Evolutionary conservation across 1,140 invertebrate genomes (phyloP).

Genomic region (Drosophila repleta): DNA sequence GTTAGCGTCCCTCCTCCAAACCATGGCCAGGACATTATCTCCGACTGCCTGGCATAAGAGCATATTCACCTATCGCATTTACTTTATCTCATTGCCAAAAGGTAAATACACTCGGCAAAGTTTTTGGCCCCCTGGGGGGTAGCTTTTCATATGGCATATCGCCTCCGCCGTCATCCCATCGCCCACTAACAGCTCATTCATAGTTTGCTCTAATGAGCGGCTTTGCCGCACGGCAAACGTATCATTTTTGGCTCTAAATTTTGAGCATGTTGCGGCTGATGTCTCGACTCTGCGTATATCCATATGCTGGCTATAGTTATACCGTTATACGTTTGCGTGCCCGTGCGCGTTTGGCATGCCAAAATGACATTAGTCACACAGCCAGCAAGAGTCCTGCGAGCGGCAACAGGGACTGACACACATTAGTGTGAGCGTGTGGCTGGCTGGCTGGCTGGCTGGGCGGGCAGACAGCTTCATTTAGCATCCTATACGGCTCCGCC

Average conservation of each 20-base stretch:
- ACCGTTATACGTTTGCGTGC: constrained; percentile 55
- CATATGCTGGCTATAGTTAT: constrained; percentile 27
- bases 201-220: constrained; percentile 73
- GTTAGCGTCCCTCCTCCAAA: too few species aligned
- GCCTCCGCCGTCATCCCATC: background rate
- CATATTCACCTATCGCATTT: constrained; percentile 55
- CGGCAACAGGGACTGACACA: background rate
- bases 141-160: constrained; percentile 49
- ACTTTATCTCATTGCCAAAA: constrained; percentile 71
- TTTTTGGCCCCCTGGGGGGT: constrained; percentile 41
- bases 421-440: background rate
- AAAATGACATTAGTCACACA: constrained; percentile 76
- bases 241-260: constrained; percentile 59
- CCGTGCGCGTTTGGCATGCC: constrained; percentile 71
- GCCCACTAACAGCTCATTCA: constrained; percentile 7
- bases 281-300: background rate
- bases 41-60: constrained; percentile 21
- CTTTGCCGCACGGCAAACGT: constrained; percentile 58
- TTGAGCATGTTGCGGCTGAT: constrained; percentile 60
- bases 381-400: constrained; percentile 6
- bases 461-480: constrained; percentile 44
- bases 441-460: background rate
- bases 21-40: constrained; percentile 22
- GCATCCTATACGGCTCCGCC: constrained; percentile 25
- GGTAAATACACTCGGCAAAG: constrained; percentile 69